phyloP scores from a whole-genome alignment of 1,140 invertebrate genomes.

The Heliconius hermathena region DNA sequence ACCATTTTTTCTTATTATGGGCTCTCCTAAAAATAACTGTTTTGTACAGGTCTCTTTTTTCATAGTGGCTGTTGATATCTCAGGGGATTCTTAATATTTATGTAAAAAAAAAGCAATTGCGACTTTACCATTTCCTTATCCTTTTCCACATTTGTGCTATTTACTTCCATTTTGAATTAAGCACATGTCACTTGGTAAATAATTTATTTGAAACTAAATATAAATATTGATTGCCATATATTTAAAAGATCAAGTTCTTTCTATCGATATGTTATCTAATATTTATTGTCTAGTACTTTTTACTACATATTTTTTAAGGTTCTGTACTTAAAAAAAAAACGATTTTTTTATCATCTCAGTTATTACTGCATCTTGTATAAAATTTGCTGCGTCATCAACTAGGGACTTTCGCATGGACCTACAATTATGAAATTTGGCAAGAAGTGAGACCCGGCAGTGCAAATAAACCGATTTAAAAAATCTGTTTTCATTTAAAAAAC shows the following conservation, averaged over 20 bases:
- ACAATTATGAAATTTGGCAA: too few relatives aligned
- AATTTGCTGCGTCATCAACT: too few relatives aligned
- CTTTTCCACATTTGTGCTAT: neutral
- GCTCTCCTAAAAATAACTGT: too few relatives aligned
- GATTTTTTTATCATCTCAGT: too few relatives aligned
- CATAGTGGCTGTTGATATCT: neutral
- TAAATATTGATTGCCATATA: neutral
- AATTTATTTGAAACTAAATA: neutral
- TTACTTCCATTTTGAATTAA: neutral
- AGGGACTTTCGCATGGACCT: too few relatives aligned
- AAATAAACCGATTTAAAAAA: too few relatives aligned
- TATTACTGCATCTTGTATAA: too few relatives aligned
- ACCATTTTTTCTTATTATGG: too few relatives aligned
- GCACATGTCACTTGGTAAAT: neutral
- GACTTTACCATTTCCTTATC: neutral
- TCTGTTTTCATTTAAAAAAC: too few relatives aligned
- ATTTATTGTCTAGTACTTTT: neutral
- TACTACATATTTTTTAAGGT: neutral
- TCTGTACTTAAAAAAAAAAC: too few relatives aligned
- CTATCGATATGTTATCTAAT: neutral
- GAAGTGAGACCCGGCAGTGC: too few relatives aligned
- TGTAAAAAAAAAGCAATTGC: neutral
- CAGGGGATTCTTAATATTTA: neutral
- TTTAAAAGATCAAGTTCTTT: neutral
- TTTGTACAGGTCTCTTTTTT: too few relatives aligned